Base-by-base conservation (phyloP, 2,113 vertebrate species). In the Epinephelus lanceolatus region DNA sequence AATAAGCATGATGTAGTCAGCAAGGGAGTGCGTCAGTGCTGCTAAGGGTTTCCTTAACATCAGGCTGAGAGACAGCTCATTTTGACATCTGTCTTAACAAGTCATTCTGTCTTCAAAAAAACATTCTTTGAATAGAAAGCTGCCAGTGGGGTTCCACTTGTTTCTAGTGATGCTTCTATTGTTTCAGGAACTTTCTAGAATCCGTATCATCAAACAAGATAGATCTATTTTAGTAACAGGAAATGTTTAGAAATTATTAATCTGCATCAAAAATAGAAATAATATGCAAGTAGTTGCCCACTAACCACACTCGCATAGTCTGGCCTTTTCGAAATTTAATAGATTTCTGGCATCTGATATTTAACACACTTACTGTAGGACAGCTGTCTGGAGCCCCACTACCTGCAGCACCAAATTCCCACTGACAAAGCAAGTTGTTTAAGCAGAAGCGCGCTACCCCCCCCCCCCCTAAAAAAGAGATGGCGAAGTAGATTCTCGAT, bases 21-120 rank as follows among this genome's bases (percentile, higher is more conserved):
- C 37, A 71, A 70, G n/a, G 45, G 45, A 78, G 57, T 63, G 17
- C 9, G 7, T 87, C 33, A 63, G 53, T 42, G 23, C 65, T 74
- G 25, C 47, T 59, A 53, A 69, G 53, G 49, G 18, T 59, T 42
- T 56, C 25, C 14, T 66, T 67, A 45, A 55, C 5, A n/a, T 9
- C 19, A 3, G 10, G 66, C 25, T 75, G 27, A 9, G 10, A 57
- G 56, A 71, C 0, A 37, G 19, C 9, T 66, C 3, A 49, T 19
- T 67, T 25, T 49, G 23, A 60, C 1, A 45, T 65, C 27, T 57
- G 33, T 53, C 19, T 27, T 23, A 17, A 67, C 18, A 45, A 33
- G 30, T 53, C 10, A 71, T 37, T 56, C 60, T 19, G 6, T 11
- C 30, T 56, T 53, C 7, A 71, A 63, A 62, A 60, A 62, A 60